Evolutionary conservation across 2,797 vertebrate genomes (phyloP), one percentile per base, ranked within the genome.

Genomic region (Rallus crepitans): DNA sequence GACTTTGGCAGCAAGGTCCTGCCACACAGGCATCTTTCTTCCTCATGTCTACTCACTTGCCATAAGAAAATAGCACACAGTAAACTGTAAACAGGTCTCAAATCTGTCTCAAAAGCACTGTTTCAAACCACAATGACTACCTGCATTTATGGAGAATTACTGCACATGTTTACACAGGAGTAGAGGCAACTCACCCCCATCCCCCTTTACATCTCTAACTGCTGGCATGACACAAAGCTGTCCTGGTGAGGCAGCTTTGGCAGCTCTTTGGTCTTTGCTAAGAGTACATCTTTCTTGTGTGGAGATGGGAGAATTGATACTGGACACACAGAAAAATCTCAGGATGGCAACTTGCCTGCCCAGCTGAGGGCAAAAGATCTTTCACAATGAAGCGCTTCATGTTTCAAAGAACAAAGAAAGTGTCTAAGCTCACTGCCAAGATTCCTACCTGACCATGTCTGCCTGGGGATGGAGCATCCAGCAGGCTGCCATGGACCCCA

Each of bases 161-260:
- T 3, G 23, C 28, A 65, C 3, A 40, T 0, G 1, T 66, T 70
- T 86, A 45, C 42, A 88, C 4, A 59, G 20, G 7, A 63, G 73
- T 0, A 82, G 23, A 33, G 7, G 12, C 45, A 82, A 79, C 25
- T 56, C 40, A 17, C 1, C 25, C 0, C 27, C 2, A 7, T 19
- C 3, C 8, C 13, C 40, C 30, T 12, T 35, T 17, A 0, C 6
- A 56, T 31, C 37, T 82, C 25, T 71, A 57, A 57, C 18, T 50
- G 7, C 17, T 87, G 17, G 14, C 31, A 57, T 35, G 25, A 37
- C 48, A 85, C 28, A 86, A 86, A 77, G 11, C 30, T 82, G 55
- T 37, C 17, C 3, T 3, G 6, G 16, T 35, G 15, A 82, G 45
- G 40, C 30, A 89, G 50, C 25, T 83, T 48, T 60, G 53, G 42